Base-by-base conservation (phyloP, 2,888 invertebrate genomes). In the Rhingia campestris region DNA sequence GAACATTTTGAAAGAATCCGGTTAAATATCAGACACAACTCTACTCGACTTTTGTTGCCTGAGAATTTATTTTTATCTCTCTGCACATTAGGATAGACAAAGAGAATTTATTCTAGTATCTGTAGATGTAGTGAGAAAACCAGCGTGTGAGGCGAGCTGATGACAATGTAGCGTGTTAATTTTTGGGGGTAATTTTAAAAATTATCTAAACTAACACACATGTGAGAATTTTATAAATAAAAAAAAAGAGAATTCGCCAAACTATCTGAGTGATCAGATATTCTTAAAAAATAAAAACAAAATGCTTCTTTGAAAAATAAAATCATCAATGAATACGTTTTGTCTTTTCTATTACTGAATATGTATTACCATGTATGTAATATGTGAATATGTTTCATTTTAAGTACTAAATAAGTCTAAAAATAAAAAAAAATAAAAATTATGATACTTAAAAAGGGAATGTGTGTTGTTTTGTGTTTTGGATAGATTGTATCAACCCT, bases 341-440 rank as follows among this genome's bases (percentile, higher is more conserved):
- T 81, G 58, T 47, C 39, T 81, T 79, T 76, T 69, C 82, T 79
- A 63, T 73, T 74, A 77, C 63, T 79, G 58, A 56, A 79, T 69
- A 53, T 72, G 72, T 77, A 82, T 77, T 77, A 73, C 81, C 39
- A 39, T 79, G 79, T 69, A 74, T 79, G 79, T 82, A 82, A 82
- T 82, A 82, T 82, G 77, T 77, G 77, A 77, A 73, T 77, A 79
- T 69, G 47, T 45, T 82, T 79, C 59, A 63, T 82, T 82, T 75
- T 82, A 79, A 73, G 77, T 73, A 79, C 9, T 67, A 47, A 69
- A 69, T 82, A 82, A 82, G 82, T 69, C 10, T 73, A 61, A 72
- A 39, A 67, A 43, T 43, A 64, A 35, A 32, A 61, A 12, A 6
- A 49, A 59, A 72, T 58, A 59, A 59, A 67, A 74, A 74, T 49